Evolutionary conservation across 2,797 vertebrate genomes (phyloP), one percentile per base, ranked within the genome.

Genomic region (Mallotus villosus): DNA sequence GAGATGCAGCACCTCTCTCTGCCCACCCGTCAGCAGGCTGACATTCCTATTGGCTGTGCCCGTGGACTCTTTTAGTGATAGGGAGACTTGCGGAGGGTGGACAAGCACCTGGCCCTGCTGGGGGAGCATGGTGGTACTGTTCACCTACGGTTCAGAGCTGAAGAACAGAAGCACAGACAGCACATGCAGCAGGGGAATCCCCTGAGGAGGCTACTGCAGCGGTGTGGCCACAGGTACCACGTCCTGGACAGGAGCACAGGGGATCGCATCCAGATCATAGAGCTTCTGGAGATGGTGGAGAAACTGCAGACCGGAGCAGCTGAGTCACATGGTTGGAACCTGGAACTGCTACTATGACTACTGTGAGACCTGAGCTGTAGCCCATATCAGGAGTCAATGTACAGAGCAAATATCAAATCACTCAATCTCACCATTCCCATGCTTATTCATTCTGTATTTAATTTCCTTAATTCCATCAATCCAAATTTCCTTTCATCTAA

Each of bases 71-170:
- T 91, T 90, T 61, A 57, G 12, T 3, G 81, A 84, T 63, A 79
- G 65, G 80, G 67, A 3, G 84, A 90, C 72, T 62, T 77, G 22
- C 46, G 5, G 2, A 78, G 76, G 1, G 37, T 82, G 64, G 88
- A 89, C 69, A 66, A 32, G 21, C 62, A 84, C 63, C 14, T 89
- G 8, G 3, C 68, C 0, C 3, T 85, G 2, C 27, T 90, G 29
- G 81, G 84, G 76, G 0, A 64, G 24, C 2, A 75, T 78, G 0
- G 61, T 79, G 55, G 80, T 87, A 71, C 14, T 91, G 73, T 90
- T 90, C 67, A 87, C 88, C 3, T 86, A 81, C 11, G 82, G 73
- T 21, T 76, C 73, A 4, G 63, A 79, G 49, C 80, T 91, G 63
- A 79, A 72, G 51, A 78, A 76, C 9, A 68, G 8, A 32, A 69